Base-by-base conservation (phyloP, 1,140 invertebrate species). In the Medauroidea extradentata region DNA sequence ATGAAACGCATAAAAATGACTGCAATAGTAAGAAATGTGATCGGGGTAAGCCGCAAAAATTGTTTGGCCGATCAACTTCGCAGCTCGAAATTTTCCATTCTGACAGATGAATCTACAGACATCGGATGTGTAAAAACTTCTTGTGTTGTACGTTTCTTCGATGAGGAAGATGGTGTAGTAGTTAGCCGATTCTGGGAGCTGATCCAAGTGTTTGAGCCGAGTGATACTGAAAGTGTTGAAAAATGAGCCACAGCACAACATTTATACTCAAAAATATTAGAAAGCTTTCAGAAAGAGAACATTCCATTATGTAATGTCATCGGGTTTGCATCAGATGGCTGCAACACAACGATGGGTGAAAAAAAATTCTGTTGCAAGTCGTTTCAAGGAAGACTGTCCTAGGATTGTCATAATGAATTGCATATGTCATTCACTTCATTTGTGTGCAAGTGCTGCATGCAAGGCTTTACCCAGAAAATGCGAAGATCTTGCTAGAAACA, bases 221-320 rank as follows among this genome's bases (percentile, higher is more conserved):
- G 57, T 56, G 43, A 67, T 0, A 57, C 43, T 21, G 41, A 67
- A n/a, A 18, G 59, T 23, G 5, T 39, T 34, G 59, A 58, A 43
- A 11, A 42, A 48, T 49, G 61, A 27, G 58, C 59, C 18, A 51
- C 63, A 13, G 66, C 61, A 0, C 19, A 57, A n/a, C 19, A 52
- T 42, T 54, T 59, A 13, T 62, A 51, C 21, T 43, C 50, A 13
- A 11, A 46, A 7, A 56, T 68, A n/a, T 24, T 60, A 1, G 19
- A 49, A n/a, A 61, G 57, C 48, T 65, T 67, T 39, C 34, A 34
- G 5, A 38, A 49, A 1, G 19, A 64, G 29, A 49, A 65, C 24
- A 74, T 74, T 61, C 69, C 73, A 18, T 71, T 69, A 52, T 64
- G 69, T 66, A 73, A 75, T 58, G 61, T 76, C 53, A 65, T 76